Conservation (phyloP, 23 tunicate genomes). For the Styela clava region DNA sequence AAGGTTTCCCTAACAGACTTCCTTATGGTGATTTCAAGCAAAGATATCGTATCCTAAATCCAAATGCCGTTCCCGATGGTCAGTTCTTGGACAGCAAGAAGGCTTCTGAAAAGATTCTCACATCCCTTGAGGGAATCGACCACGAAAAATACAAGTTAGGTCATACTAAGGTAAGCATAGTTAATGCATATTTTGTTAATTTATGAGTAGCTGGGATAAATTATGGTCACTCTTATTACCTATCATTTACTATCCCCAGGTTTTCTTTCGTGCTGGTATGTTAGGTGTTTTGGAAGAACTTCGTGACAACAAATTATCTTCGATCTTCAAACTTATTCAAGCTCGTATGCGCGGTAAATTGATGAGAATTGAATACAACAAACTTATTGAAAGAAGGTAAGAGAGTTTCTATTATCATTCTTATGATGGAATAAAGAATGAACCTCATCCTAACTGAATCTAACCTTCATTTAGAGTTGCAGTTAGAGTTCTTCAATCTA, state of each 20-base stretch:
- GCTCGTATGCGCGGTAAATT: constrained; percentile 82
- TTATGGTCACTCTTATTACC: no score
- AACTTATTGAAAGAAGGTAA: constrained; percentile 88
- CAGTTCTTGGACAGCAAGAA: constrained; percentile 98
- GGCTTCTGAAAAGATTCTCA: constrained; percentile 84
- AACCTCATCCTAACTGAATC: neutral
- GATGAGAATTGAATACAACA: constrained; percentile 83
- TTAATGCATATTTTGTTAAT: neutral
- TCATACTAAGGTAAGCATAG: constrained; percentile 75
- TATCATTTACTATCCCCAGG: constrained; percentile 30
- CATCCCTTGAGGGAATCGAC: constrained; percentile 73
- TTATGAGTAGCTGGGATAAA: neutral
- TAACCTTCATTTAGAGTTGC: constrained; percentile 53
- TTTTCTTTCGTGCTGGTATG: constrained; percentile 99
- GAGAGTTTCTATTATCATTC: no score
- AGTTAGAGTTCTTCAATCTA: constrained; percentile 78
- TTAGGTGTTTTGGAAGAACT: constrained; percentile 90
- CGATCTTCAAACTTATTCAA: constrained; percentile 78
- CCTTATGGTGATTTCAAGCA: constrained; percentile 97
- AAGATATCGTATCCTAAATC: constrained; percentile 89
- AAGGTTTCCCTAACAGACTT: constrained; percentile 97
- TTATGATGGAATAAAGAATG: neutral
- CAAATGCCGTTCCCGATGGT: constrained; percentile 91
- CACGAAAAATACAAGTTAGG: constrained; percentile 88
- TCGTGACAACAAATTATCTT: constrained; percentile 85